These are phyloP conservation scores for Gryllus longicercus DNA, from an alignment of 2,888 invertebrate genomes.

Conservation along the genomic window DNA sequence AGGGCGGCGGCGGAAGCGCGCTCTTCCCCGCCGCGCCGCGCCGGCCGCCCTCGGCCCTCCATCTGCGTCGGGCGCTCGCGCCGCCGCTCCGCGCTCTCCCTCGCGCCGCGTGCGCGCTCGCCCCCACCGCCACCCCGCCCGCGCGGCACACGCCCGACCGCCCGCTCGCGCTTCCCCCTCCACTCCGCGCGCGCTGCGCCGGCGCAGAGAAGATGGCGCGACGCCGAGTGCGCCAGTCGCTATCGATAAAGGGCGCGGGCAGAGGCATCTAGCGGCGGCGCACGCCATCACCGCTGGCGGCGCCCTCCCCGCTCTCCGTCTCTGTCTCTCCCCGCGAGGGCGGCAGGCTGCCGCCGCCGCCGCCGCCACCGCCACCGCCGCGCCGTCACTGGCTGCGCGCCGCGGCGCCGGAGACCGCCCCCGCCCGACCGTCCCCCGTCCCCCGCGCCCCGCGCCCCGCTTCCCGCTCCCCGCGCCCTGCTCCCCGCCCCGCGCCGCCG, in stretches of 20 bases:
- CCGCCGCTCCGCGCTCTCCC: not conserved
- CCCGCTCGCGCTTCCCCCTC: not conserved
- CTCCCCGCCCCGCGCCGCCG: not conserved
- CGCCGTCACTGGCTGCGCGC: not conserved
- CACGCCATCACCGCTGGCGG: not conserved
- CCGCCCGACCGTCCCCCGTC: not conserved
- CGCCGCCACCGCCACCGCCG: not conserved
- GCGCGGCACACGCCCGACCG: not conserved
- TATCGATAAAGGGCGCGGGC: not conserved
- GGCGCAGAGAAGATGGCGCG: conserved; percentile 17
- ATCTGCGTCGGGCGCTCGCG: not conserved
- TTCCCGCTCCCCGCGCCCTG: not conserved
- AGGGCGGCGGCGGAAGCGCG: not conserved
- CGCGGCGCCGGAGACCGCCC: not conserved
- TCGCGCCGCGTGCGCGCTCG: not conserved
- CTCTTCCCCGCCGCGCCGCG: not conserved
- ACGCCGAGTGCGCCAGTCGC: not conserved
- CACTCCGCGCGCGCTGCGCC: not conserved
- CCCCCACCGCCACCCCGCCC: not conserved
- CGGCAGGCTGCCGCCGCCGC: not conserved
- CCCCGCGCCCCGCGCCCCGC: not conserved
- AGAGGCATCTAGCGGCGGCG: conserved; percentile 17
- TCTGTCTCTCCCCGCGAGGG: not conserved
- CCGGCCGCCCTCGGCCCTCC: not conserved
- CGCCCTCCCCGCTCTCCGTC: conserved; percentile 17